Percentiles rank a stretch among this genome's conserved stretches.
phyloP scores from a whole-genome alignment of 2,113 vertebrate species.

The Microcebus jonahi region DNA sequence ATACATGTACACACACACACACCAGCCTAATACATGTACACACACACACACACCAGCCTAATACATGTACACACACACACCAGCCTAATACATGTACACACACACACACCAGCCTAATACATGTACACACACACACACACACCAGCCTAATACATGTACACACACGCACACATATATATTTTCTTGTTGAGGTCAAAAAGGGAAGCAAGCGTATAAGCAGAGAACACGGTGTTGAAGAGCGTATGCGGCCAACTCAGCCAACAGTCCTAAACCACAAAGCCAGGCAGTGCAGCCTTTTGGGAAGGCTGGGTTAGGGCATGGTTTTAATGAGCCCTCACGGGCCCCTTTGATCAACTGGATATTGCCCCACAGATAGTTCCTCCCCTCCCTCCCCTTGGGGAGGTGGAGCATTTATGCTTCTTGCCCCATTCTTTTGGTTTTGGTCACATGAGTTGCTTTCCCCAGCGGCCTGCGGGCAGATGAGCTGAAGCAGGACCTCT shows the following conservation, averaged over 20 bases:
- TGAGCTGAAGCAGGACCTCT: not conserved
- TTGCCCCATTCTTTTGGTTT: not conserved
- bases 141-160: too few relatives aligned
- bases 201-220: not conserved
- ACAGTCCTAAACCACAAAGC: not conserved
- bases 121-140: not conserved
- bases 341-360: too few relatives aligned
- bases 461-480: too few relatives aligned
- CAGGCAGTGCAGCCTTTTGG: not conserved
- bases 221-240: not conserved
- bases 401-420: too few relatives aligned
- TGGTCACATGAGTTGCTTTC: not conserved
- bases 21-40: too few relatives aligned
- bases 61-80: not conserved
- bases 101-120: too few relatives aligned
- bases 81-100: too few relatives aligned
- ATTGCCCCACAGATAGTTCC: not conserved
- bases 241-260: not conserved
- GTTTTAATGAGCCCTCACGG: not conserved
- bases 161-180: accelerated
- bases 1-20: too few relatives aligned
- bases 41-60: too few relatives aligned
- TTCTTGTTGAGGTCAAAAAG: not conserved
- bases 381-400: not conserved
- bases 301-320: not conserved